Evolutionary conservation across 2,888 invertebrate species (phyloP).

Genomic region (Acrobasis repandana): DNA sequence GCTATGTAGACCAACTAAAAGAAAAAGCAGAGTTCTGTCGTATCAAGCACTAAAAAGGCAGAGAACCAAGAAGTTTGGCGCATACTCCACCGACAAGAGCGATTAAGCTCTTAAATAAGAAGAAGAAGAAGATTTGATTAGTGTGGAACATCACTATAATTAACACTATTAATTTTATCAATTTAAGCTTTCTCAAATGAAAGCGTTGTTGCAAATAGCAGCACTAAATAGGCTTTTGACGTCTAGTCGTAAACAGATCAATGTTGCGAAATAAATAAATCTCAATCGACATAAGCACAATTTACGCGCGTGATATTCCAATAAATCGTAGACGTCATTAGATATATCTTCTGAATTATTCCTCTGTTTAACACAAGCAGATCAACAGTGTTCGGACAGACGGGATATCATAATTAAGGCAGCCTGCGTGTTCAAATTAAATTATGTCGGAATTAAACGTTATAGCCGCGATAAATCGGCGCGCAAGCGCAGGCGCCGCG

Average conservation of each 20-base stretch:
- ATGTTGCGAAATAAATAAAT: background rate
- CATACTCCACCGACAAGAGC: no score
- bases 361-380: conserved; percentile 3
- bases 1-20: no score
- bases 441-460: conserved; percentile 74
- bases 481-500: conserved; percentile 54
- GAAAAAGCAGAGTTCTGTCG: no score
- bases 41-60: no score
- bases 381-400: conserved; percentile 33
- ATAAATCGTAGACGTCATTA: conserved; percentile 3
- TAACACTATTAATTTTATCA: no score
- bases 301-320: background rate
- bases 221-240: no score
- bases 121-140: no score
- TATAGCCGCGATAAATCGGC: conserved; percentile 63
- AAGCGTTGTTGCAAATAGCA: no score
- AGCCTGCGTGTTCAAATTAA: conserved; percentile 71
- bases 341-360: conserved; percentile 8
- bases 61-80: no score
- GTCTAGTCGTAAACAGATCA: background rate
- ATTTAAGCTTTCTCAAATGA: no score
- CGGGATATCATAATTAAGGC: conserved; percentile 72
- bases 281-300: background rate
- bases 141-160: no score
- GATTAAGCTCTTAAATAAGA: no score